Evolutionary conservation across 2,888 invertebrate genomes (phyloP).

Genomic region (Cyclophora punctaria): DNA sequence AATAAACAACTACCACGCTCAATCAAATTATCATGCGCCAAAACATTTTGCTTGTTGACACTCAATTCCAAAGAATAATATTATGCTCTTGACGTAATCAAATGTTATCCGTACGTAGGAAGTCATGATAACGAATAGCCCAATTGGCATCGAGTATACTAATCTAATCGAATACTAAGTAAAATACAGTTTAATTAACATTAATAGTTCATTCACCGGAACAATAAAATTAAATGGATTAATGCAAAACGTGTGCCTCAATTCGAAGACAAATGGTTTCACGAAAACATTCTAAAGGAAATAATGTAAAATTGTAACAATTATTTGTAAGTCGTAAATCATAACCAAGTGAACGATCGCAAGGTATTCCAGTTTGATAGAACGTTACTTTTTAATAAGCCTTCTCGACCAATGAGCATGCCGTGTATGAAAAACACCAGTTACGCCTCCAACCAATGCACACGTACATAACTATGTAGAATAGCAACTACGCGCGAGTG

Average conservation of each 20-base stretch:
- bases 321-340: slow-evolving; percentile 33
- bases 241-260: slow-evolving; percentile 9
- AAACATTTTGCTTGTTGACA: slow-evolving; percentile 2
- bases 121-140: slow-evolving; percentile 41
- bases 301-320: slow-evolving; percentile 35
- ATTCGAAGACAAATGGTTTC: slow-evolving; percentile 11
- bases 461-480: slow-evolving; percentile 33
- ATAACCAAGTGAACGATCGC: slow-evolving; percentile 41
- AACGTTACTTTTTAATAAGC: slow-evolving; percentile 43
- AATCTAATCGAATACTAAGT: slow-evolving; percentile 51
- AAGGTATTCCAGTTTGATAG: slow-evolving; percentile 48
- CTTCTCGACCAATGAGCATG: slow-evolving; percentile 36
- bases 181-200: slow-evolving; percentile 36
- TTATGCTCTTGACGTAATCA: slow-evolving; percentile 12
- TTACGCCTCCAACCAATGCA: slow-evolving; percentile 20
- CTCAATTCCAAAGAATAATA: slow-evolving; percentile 12
- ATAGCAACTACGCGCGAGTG: slow-evolving; percentile 54
- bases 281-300: slow-evolving; percentile 4
- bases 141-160: slow-evolving; percentile 38
- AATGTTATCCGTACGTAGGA: slow-evolving; percentile 36
- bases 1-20: neutral
- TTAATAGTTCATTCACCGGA: slow-evolving; percentile 57
- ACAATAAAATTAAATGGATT: slow-evolving; percentile 22
- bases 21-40: neutral
- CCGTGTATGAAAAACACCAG: slow-evolving; percentile 32